phyloP scores from a whole-genome alignment of 1,140 invertebrate genomes.

The Mycetomoellerius zeteki region DNA sequence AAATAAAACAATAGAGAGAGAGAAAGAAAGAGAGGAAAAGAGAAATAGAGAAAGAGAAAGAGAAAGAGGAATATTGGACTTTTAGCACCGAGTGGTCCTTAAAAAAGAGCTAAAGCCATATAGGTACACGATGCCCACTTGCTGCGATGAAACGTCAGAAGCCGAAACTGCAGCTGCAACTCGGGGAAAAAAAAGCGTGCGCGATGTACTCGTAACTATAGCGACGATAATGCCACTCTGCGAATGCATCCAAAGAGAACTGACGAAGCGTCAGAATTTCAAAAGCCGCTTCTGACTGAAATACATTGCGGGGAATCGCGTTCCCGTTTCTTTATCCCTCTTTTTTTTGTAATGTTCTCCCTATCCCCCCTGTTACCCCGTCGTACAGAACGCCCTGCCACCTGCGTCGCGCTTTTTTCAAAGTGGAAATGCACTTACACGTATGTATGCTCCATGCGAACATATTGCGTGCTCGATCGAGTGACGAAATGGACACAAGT shows the following conservation, averaged over 20 bases:
- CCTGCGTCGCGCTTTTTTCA: constrained; percentile 59
- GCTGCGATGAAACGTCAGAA: constrained; percentile 77
- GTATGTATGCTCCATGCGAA: constrained; percentile 15
- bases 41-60: not conserved
- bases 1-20: not conserved
- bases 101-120: constrained; percentile 66
- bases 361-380: not conserved
- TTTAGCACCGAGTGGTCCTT: constrained; percentile 77
- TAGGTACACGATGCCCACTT: constrained; percentile 73
- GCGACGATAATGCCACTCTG: constrained; percentile 77
- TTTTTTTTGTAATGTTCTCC: not conserved
- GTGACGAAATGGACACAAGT: constrained; percentile 55
- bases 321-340: constrained; percentile 72
- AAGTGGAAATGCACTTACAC: constrained; percentile 58
- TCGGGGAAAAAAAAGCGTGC: constrained; percentile 33
- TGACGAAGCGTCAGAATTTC: constrained; percentile 79
- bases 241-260: constrained; percentile 78
- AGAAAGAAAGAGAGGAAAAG: not conserved
- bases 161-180: constrained; percentile 70
- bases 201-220: constrained; percentile 74
- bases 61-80: constrained; percentile 72
- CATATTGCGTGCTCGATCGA: constrained; percentile 51
- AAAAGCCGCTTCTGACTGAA: constrained; percentile 76
- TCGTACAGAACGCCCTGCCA: constrained; percentile 19
- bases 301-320: constrained; percentile 74